Evolutionary conservation across 2,888 invertebrate species (phyloP), one percentile per base, ranked within the genome.

Genomic region (Fragum whitleyi): DNA sequence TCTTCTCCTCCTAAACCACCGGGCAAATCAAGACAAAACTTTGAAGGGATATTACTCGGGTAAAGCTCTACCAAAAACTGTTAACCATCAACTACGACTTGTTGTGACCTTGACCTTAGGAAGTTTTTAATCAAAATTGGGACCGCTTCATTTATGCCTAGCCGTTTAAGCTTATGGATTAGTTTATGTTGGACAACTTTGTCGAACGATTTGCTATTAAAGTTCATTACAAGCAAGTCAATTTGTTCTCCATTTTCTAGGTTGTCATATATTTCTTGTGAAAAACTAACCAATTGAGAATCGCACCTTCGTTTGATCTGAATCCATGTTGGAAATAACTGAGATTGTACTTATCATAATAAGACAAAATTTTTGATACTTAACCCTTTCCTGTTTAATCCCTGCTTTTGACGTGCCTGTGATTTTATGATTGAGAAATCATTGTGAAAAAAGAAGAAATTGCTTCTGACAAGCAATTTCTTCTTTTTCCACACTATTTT

Each of bases 81-180:
- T n/a, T n/a, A n/a, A n/a, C 57, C 57, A 7, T 57, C 57, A 28
- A 57, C 57, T 3, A n/a, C 26, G 28, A 57, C 57, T 28, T 57
- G 23, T 16, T 57, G 57, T 57, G 57, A 55, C 55, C 55, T 55
- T 21, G 23, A 21, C 7, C n/a, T 55, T 11, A 55, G 55, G 23
- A 55, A 55, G n/a, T n/a, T 19, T 21, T 23, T 55, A 7, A 11
- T 11, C 19, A 7, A 7, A 55, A 7, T 19, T 19, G 55, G 6
- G 7, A 55, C 23, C n/a, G 6, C 23, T 21, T 11, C 6, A 19
- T 55, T 23, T 55, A 55, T 55, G 6, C 55, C 23, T 2, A 47
- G 3, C 14, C 47, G 5, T n/a, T 47, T 47, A 47, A 47, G 47
- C 14, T 47, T 47, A 19, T 19, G n/a, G 7, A 47, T 16, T 47